phyloP scores from a whole-genome alignment of 1,140 invertebrate genomes.

The Eubasilissa regina region DNA sequence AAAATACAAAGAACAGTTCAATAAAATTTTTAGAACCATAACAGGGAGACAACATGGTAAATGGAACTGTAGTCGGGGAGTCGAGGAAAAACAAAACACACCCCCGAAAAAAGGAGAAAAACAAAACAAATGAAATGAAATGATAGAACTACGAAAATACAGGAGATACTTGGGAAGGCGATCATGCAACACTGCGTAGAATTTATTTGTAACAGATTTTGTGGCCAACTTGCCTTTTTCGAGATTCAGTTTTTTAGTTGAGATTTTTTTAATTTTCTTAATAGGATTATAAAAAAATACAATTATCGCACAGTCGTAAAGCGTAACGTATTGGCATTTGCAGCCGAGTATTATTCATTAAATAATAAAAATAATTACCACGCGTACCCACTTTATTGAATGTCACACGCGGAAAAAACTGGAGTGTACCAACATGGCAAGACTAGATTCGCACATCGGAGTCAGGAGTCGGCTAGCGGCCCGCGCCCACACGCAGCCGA shows the following conservation, averaged over 20 bases:
- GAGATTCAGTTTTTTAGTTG: not conserved
- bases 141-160: no score
- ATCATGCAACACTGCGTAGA: no score
- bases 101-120: no score
- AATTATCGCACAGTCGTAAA: not conserved
- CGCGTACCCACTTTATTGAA: slow-evolving; percentile 37
- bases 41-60: no score
- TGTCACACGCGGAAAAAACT: slow-evolving; percentile 45
- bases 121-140: no score
- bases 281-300: not conserved
- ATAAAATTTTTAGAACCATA: no score
- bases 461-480: not conserved
- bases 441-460: slow-evolving; percentile 36
- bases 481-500: slow-evolving; percentile 26
- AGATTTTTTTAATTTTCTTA: no score
- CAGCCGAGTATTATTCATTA: not conserved
- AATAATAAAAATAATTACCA: slow-evolving; percentile 39
- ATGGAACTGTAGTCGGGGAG: no score
- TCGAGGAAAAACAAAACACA: no score
- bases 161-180: no score
- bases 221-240: not conserved
- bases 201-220: not conserved
- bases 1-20: no score
- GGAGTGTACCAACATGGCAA: slow-evolving; percentile 26
- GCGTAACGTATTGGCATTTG: not conserved